phyloP scores from a whole-genome alignment of 2,888 invertebrate species.

The Dorcus parallelipipedus region DNA sequence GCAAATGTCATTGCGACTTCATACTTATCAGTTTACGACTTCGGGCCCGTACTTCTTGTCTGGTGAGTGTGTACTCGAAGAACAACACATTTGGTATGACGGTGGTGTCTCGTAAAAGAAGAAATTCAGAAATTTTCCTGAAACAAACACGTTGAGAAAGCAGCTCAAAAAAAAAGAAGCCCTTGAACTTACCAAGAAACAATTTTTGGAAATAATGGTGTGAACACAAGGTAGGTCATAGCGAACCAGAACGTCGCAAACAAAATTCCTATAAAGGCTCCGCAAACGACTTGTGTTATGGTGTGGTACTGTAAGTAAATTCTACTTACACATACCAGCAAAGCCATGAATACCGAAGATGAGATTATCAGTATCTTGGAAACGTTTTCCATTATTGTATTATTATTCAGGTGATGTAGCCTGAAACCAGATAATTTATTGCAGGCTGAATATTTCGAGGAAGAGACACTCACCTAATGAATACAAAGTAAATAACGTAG shows the following conservation, averaged over 20 bases:
- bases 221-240: conserved; percentile 73
- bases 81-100: conserved; percentile 88
- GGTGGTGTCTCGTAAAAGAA: conserved; percentile 84
- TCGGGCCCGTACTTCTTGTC: conserved; percentile 77
- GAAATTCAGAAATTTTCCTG: conserved; percentile 82
- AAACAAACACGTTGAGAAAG: conserved; percentile 9
- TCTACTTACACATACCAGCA: conserved; percentile 65
- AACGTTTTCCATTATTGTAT: conserved; percentile 70
- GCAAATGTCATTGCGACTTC: conserved; percentile 79
- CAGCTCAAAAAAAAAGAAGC: conserved; percentile 9
- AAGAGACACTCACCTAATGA: conserved; percentile 65
- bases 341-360: conserved; percentile 57
- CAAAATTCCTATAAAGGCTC: conserved; percentile 68
- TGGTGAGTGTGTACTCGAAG: conserved; percentile 88
- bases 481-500: conserved; percentile 80
- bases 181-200: conserved; percentile 71
- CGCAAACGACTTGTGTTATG: conserved; percentile 75
- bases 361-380: conserved; percentile 67
- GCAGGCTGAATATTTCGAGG: not conserved
- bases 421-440: conserved; percentile 50
- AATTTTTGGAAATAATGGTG: conserved; percentile 80
- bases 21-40: conserved; percentile 76
- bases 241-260: conserved; percentile 81
- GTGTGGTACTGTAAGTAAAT: conserved; percentile 88
- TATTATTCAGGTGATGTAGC: conserved; percentile 79